Percentiles rank a stretch among this genome's conserved stretches.
Conservation (phyloP, 2,797 vertebrate genomes). For the Microctenopoma lineatum region DNA sequence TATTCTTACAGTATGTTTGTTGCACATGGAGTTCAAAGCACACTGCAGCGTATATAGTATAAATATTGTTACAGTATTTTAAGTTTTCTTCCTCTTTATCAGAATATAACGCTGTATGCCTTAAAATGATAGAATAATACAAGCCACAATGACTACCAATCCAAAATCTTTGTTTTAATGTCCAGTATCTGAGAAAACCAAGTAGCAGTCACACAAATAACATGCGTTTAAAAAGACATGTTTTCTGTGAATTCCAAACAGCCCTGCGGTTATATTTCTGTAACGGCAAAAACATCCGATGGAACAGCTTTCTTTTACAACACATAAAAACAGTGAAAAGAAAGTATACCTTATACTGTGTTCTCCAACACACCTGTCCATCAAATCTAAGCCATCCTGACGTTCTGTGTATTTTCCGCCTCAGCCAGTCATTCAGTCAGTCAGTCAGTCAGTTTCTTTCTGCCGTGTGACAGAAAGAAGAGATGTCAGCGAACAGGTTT, state of each 20-base stretch:
- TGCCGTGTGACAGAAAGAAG: slow-evolving; percentile 75
- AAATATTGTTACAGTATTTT: no score
- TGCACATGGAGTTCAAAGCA: no score
- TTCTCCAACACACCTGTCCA: slow-evolving; percentile 67
- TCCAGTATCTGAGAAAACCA: background rate
- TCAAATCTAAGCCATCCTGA: slow-evolving; percentile 66
- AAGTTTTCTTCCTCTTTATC: background rate
- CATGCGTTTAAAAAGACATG: background rate
- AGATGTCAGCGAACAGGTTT: slow-evolving; percentile 81
- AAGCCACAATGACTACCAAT: background rate
- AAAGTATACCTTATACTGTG: slow-evolving; percentile 39
- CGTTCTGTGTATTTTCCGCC: slow-evolving; percentile 55
- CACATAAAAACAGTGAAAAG: slow-evolving; percentile 35
- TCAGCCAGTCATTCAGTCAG: slow-evolving; percentile 68
- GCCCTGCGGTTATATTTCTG: slow-evolving; percentile 21
- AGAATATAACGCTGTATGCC: background rate
- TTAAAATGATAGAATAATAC: background rate
- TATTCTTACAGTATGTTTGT: no score
- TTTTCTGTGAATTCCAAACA: slow-evolving; percentile 1
- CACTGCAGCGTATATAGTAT: no score
- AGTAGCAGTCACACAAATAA: background rate
- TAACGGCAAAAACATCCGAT: slow-evolving; percentile 33
- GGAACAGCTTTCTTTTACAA: slow-evolving; percentile 28
- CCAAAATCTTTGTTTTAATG: background rate
- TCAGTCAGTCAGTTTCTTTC: slow-evolving; percentile 63